Base-by-base conservation (phyloP, 2,113 vertebrate species). In the Engystomops pustulosus region DNA sequence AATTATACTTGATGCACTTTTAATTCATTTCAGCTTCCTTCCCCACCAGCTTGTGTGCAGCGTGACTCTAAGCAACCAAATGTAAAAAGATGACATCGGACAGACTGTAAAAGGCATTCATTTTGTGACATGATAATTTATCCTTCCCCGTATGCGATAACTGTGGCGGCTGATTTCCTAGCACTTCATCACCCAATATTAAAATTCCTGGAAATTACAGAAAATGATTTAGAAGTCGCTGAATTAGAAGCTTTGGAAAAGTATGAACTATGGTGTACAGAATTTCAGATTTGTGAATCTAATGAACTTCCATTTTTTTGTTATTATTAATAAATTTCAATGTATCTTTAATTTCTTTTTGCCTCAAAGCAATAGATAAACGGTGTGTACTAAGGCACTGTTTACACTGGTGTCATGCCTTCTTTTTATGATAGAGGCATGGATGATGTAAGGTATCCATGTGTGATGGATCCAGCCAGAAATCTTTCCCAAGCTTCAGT, bases 1-100 rank as follows among this genome's bases (percentile, higher is more conserved):
- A 85, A 85, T 85, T 85, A 85, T 77, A 85, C 83, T 85, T 85
- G 83, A 85, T 85, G 83, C 83, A 85, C 83, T 85, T 85, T 84
- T 85, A 85, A 85, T 85, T 85, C 75, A 78, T 85, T 85, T 78
- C 75, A 85, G 62, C 83, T 78, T 55, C 79, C 74, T 79, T 85
- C 62, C 34, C 68, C 83, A 58, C 62, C 36, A 58, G 75, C 65
- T 78, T 78, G 36, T 70, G 83, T 78, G 58, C 44, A 38, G 58
- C 62, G 23, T 53, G 74, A 68, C 65, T 85, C 60, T 77, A 36
- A 85, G 75, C 83, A 85, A 45, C 83, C 25, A 45, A 79, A 79
- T 85, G 75, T 84, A 84, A 30, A 30, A 85, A 79, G 75, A 85
- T 85, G 75, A 85, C 83, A 85, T 70, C 62, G 83, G 83, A 79